These are phyloP conservation scores for Nerophis ophidion DNA, from an alignment of 2,113 vertebrate species.

Conservation along the genomic window DNA sequence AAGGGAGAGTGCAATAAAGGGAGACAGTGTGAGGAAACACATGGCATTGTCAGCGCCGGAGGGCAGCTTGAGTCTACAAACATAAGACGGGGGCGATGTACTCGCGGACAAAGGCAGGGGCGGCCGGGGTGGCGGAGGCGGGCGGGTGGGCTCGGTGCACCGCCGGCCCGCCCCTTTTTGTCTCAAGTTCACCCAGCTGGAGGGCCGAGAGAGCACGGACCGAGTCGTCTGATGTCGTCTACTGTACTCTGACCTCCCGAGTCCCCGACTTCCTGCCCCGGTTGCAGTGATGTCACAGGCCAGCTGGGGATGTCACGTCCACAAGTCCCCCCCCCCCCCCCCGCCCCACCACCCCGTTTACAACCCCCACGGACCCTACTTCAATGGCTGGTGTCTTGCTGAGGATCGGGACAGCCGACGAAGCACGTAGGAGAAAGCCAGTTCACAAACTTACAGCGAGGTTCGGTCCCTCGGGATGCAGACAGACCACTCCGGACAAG, in stretches of 20 bases:
- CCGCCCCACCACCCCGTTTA: not conserved
- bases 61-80: slow-evolving; percentile 40
- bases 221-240: slow-evolving; percentile 62
- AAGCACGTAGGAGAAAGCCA: slow-evolving; percentile 61
- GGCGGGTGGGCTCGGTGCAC: not conserved
- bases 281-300: slow-evolving; percentile 68
- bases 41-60: slow-evolving; percentile 50
- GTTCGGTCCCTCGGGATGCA: no score
- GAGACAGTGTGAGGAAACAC: slow-evolving; percentile 60
- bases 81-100: slow-evolving; percentile 25
- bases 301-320: slow-evolving; percentile 74
- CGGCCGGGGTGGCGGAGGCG: slow-evolving; percentile 17
- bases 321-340: slow-evolving; percentile 25
- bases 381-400: slow-evolving; percentile 55
- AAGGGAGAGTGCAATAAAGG: slow-evolving; percentile 49
- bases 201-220: slow-evolving; percentile 58
- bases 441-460: not conserved
- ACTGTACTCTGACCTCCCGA: slow-evolving; percentile 55
- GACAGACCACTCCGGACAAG: no score
- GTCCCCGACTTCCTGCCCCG: slow-evolving; percentile 67
- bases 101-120: slow-evolving; percentile 20
- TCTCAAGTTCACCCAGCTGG: slow-evolving; percentile 71
- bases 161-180: slow-evolving; percentile 23
- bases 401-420: slow-evolving; percentile 59
- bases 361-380: slow-evolving; percentile 43